phyloP scores from a whole-genome alignment of 2,113 vertebrate species.

The Silurus glanis region DNA sequence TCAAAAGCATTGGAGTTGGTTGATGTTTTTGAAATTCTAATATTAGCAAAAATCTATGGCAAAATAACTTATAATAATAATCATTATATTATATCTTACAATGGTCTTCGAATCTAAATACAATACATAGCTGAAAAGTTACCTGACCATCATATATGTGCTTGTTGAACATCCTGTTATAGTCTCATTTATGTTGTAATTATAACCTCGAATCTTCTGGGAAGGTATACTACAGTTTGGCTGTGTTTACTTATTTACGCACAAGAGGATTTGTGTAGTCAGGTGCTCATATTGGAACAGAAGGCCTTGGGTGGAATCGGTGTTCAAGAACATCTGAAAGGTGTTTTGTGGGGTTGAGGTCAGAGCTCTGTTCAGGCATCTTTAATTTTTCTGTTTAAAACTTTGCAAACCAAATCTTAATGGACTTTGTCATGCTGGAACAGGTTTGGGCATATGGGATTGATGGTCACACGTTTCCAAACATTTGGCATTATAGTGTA shows the following conservation, averaged over 20 bases:
- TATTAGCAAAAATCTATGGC: not conserved
- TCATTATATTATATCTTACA: not conserved
- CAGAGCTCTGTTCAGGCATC: too few species aligned
- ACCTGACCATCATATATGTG: not conserved
- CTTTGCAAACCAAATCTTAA: too few species aligned
- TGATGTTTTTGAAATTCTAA: not conserved
- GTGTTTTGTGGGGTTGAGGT: too few species aligned
- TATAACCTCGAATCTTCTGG: not conserved
- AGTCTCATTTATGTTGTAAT: not conserved
- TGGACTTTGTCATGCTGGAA: too few species aligned
- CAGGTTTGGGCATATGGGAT: too few species aligned
- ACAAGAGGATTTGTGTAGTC: too few species aligned
- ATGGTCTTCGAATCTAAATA: not conserved
- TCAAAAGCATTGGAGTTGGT: not conserved
- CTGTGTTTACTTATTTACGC: too few species aligned
- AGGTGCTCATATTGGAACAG: too few species aligned
- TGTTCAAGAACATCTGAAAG: too few species aligned
- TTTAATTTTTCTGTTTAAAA: too few species aligned
- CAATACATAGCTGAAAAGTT: not conserved
- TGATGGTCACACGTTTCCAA: not conserved
- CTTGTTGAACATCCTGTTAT: not conserved
- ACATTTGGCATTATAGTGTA: not conserved
- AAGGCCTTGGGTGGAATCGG: too few species aligned
- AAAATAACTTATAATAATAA: not conserved
- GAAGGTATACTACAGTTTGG: too few species aligned